Percentiles rank a stretch among this genome's conserved stretches.
Evolutionary conservation across 1,140 invertebrate species (phyloP).

Genomic region (Rhynchophorus ferrugineus): DNA sequence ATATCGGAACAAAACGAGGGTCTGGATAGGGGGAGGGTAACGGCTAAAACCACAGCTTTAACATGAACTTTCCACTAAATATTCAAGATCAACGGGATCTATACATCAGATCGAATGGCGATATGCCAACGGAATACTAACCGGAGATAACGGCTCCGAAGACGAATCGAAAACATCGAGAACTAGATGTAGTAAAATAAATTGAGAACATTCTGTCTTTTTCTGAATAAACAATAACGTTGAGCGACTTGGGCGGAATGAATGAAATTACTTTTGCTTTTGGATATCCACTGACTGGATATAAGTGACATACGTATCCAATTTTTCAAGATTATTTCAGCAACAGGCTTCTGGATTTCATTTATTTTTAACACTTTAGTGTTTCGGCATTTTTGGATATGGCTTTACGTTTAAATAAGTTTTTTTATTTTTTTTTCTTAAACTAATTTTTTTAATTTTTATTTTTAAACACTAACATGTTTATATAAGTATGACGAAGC

Average conservation of each 20-base stretch:
- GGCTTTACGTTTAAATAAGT: too few species aligned
- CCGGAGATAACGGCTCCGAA: slow-evolving; percentile 18
- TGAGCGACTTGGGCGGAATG: slow-evolving; percentile 5
- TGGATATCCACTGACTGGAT: too few species aligned
- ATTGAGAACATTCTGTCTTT: slow-evolving; percentile 19
- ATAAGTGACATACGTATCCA: too few species aligned
- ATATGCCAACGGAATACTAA: slow-evolving; percentile 22
- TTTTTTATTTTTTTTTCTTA: too few species aligned
- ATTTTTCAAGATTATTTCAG: too few species aligned
- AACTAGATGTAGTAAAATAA: slow-evolving; percentile 23
- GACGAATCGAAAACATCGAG: slow-evolving; percentile 21
- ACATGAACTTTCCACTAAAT: slow-evolving; percentile 25
- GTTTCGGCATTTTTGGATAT: too few species aligned
- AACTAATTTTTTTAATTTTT: too few species aligned
- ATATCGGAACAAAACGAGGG: slow-evolving; percentile 20
- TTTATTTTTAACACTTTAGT: too few species aligned
- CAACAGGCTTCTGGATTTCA: too few species aligned
- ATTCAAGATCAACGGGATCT: slow-evolving; percentile 24
- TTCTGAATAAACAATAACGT: slow-evolving; percentile 21
- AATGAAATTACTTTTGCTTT: slow-evolving; percentile 10
- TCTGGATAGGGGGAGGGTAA: slow-evolving; percentile 14
- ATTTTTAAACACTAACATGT: too few species aligned
- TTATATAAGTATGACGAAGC: too few species aligned
- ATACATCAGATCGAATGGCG: slow-evolving; percentile 24
- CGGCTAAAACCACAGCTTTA: slow-evolving; percentile 26